Evolutionary conservation across 2,888 invertebrate species (phyloP).

Genomic region (Nysson spinosus): DNA sequence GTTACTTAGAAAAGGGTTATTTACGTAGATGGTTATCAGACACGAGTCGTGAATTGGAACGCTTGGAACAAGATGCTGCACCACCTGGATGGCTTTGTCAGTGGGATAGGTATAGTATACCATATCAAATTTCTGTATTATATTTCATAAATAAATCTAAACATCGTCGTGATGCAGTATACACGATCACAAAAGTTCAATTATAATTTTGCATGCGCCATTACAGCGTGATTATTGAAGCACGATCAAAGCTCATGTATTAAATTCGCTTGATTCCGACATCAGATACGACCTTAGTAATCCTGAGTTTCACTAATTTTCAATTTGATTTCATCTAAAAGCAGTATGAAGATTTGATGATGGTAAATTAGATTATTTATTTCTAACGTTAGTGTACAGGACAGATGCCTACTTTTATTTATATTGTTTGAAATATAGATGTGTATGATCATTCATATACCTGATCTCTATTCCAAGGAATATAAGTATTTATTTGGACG

Average conservation of each 20-base stretch:
- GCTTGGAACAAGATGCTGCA: slow-evolving; percentile 83
- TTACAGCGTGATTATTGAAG: slow-evolving; percentile 8
- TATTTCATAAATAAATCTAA: slow-evolving; percentile 41
- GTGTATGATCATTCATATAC: too few relatives aligned
- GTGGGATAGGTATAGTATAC: slow-evolving; percentile 85
- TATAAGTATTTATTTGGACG: too few relatives aligned
- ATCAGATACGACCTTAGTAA: too few relatives aligned
- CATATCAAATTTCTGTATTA: slow-evolving; percentile 57
- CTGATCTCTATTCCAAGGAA: too few relatives aligned
- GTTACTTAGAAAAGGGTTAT: slow-evolving; percentile 81
- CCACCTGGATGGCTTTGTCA: slow-evolving; percentile 84
- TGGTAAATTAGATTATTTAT: too few relatives aligned
- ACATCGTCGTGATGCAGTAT: slow-evolving; percentile 41
- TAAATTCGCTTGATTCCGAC: background rate
- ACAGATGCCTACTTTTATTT: too few relatives aligned
- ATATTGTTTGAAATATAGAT: too few relatives aligned
- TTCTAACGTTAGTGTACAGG: too few relatives aligned
- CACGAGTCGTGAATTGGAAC: slow-evolving; percentile 81
- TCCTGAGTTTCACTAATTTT: too few relatives aligned
- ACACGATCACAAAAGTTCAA: slow-evolving; percentile 30
- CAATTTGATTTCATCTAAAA: too few relatives aligned
- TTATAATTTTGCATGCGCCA: slow-evolving; percentile 23
- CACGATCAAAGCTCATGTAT: too few relatives aligned
- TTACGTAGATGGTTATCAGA: slow-evolving; percentile 81
- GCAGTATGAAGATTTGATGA: too few relatives aligned